phyloP scores from a whole-genome alignment of 2,113 vertebrate genomes.

The Sarotherodon lohbergeri region DNA sequence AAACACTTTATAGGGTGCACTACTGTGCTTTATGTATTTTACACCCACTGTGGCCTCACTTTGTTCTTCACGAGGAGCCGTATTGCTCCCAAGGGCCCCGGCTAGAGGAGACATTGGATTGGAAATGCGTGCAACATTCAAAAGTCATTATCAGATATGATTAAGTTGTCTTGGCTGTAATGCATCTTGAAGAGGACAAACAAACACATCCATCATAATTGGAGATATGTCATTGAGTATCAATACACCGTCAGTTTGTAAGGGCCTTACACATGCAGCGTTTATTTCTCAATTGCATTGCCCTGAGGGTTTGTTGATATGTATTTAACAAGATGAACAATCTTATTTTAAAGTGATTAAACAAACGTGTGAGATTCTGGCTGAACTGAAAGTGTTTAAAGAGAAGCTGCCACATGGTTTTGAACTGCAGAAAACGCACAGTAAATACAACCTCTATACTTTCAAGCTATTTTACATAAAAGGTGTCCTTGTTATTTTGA shows the following conservation, averaged over 20 bases:
- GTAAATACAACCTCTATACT: background rate
- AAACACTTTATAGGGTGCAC: slow-evolving; percentile 4
- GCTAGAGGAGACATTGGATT: background rate
- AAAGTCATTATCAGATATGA: slow-evolving; percentile 22
- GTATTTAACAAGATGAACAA: background rate
- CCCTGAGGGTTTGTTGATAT: background rate
- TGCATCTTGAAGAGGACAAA: slow-evolving; percentile 3
- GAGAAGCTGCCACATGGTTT: background rate
- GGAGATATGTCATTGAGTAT: slow-evolving; percentile 22
- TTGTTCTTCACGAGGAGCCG: background rate
- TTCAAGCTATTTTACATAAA: background rate
- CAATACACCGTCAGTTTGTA: slow-evolving; percentile 5
- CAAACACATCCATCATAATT: slow-evolving; percentile 29
- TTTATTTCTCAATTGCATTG: background rate
- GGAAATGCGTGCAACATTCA: background rate
- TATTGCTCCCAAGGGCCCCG: background rate
- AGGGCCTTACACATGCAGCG: background rate
- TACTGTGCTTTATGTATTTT: slow-evolving; percentile 21
- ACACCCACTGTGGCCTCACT: background rate
- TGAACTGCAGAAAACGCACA: background rate
- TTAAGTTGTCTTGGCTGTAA: slow-evolving; percentile 22
- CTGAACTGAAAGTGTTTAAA: background rate
- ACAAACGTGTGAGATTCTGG: background rate
- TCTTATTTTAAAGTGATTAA: background rate
- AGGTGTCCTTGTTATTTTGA: background rate